Conservation (phyloP, 92 coral and sea anemone species). For the Zoanthus sociatus region DNA sequence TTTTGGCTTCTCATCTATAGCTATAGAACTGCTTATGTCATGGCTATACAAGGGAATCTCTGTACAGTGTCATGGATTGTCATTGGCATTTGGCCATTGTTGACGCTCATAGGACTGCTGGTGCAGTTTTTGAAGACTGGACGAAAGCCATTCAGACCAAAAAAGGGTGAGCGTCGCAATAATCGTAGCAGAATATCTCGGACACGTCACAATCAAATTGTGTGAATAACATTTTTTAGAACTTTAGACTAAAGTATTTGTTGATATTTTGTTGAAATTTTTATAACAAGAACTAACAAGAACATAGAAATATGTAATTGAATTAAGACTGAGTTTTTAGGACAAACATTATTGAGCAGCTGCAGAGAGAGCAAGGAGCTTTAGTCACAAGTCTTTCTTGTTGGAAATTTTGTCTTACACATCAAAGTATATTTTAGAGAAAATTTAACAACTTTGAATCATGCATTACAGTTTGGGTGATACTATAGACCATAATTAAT, state of each 20-base stretch:
- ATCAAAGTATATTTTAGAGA: too few relatives aligned
- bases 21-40: constrained; percentile 73
- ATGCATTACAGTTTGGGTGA: too few relatives aligned
- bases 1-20: constrained; percentile 75
- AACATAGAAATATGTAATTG: too few relatives aligned
- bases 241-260: neutral
- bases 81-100: constrained; percentile 80
- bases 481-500: too few relatives aligned
- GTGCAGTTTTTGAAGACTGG: constrained; percentile 97
- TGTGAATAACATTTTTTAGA: constrained; percentile 8
- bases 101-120: constrained; percentile 77
- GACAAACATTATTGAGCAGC: too few relatives aligned
- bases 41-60: constrained; percentile 55
- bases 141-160: constrained; percentile 68
- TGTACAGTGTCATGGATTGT: constrained; percentile 94
- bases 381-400: too few relatives aligned
- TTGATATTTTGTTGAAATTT: too few relatives aligned
- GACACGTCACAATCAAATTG: constrained; percentile 36
- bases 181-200: constrained; percentile 41
- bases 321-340: too few relatives aligned
- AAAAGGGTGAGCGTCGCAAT: constrained; percentile 89
- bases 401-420: too few relatives aligned
- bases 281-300: too few relatives aligned
- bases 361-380: too few relatives aligned
- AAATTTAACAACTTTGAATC: too few relatives aligned